Evolutionary conservation across 1,140 invertebrate genomes (phyloP).

Genomic region (Tetragnatha versicolor): DNA sequence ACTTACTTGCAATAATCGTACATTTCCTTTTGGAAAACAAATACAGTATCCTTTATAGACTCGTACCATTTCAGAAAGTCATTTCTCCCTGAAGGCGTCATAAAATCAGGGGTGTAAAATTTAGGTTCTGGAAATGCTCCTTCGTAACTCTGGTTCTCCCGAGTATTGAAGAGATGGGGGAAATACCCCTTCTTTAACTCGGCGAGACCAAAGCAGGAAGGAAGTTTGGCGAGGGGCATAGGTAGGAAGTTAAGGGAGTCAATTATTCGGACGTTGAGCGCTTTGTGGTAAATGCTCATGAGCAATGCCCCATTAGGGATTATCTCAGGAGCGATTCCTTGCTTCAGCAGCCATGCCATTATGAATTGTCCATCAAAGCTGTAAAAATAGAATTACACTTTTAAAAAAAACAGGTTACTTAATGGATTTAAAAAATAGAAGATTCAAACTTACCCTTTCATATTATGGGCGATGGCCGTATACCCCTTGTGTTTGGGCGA

Average conservation of each 20-base stretch:
- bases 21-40: background rate
- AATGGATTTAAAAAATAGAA: background rate
- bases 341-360: background rate
- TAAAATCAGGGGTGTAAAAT: conserved; percentile 6
- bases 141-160: background rate
- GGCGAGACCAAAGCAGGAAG: background rate
- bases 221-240: background rate
- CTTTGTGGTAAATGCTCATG: background rate
- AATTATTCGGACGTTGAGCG: background rate
- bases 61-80: conserved; percentile 42
- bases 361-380: conserved; percentile 4
- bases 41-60: background rate
- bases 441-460: background rate
- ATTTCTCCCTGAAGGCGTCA: conserved; percentile 3
- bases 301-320: background rate
- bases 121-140: background rate
- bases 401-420: background rate
- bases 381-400: background rate
- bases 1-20: conserved; percentile 1
- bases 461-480: background rate
- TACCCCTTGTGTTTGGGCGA: background rate
- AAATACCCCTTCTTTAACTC: conserved; percentile 25
- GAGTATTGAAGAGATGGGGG: conserved; percentile 26
- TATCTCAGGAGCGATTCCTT: background rate
- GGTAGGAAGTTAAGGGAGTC: conserved; percentile 13